Evolutionary conservation across 2,888 invertebrate species (phyloP).

Genomic region (Phalera bucephala): DNA sequence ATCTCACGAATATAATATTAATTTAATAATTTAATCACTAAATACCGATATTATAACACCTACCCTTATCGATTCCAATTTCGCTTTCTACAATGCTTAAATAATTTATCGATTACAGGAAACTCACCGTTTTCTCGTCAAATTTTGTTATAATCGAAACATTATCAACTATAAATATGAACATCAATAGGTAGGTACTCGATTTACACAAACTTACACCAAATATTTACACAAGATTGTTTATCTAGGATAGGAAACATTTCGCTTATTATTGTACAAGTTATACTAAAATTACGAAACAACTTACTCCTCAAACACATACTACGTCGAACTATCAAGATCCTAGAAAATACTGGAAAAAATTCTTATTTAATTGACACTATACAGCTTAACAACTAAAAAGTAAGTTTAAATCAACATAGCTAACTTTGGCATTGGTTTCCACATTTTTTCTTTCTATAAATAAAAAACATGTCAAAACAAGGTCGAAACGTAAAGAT

Average conservation of each 20-base stretch:
- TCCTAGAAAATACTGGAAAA: conserved; percentile 78
- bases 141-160: conserved; percentile 52
- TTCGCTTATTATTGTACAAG: conserved; percentile 74
- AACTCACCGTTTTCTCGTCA: conserved; percentile 74
- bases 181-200: conserved; percentile 79
- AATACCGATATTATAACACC: conserved; percentile 70
- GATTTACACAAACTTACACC: conserved; percentile 70
- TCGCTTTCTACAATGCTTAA: conserved; percentile 73
- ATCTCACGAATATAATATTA: conserved; percentile 34
- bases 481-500: conserved; percentile 67
- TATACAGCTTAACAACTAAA: conserved; percentile 80
- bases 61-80: conserved; percentile 72
- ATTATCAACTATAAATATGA: conserved; percentile 72
- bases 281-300: conserved; percentile 74
- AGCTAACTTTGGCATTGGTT: conserved; percentile 83
- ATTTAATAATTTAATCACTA: conserved; percentile 70
- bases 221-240: conserved; percentile 68
- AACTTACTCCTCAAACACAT: conserved; percentile 67
- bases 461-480: conserved; percentile 77
- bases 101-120: conserved; percentile 75
- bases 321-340: conserved; percentile 73
- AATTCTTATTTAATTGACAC: conserved; percentile 76
- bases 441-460: conserved; percentile 68
- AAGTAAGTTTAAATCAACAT: conserved; percentile 71
- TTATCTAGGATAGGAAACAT: conserved; percentile 81